These are phyloP conservation scores for Dendroctonus valens DNA, from an alignment of 1,140 invertebrate genomes.

Conservation along the genomic window DNA sequence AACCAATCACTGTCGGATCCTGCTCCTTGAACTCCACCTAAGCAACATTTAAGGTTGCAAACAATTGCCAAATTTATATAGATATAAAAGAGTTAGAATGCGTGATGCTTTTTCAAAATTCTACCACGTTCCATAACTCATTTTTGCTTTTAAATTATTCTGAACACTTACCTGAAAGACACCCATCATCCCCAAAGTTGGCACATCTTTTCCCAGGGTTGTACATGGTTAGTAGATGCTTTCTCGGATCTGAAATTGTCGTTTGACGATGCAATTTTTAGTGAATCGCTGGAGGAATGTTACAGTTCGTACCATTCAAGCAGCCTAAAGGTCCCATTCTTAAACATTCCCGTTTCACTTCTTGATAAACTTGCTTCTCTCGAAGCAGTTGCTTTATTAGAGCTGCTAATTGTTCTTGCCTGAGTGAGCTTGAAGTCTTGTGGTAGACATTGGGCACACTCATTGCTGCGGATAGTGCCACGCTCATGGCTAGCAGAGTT, in stretches of 20 bases:
- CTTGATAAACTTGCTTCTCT: slow-evolving; percentile 5
- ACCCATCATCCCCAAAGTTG: slow-evolving; percentile 28
- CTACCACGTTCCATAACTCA: background rate
- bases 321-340: too few relatives aligned
- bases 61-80: too few relatives aligned
- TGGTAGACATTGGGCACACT: slow-evolving; percentile 7
- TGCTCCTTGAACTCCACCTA: slow-evolving; percentile 24
- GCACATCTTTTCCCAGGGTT: slow-evolving; percentile 30
- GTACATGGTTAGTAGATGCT: background rate
- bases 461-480: slow-evolving; percentile 11
- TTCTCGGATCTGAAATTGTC: background rate
- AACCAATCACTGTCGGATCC: slow-evolving; percentile 25
- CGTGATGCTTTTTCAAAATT: slow-evolving; percentile 6
- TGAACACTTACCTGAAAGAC: slow-evolving; percentile 15
- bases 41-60: too few relatives aligned
- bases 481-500: background rate
- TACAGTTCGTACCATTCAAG: too few relatives aligned
- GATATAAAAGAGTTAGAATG: too few relatives aligned
- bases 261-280: too few relatives aligned
- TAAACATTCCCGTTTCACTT: background rate
- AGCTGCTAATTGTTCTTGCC: slow-evolving; percentile 1
- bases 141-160: background rate
- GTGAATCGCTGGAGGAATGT: too few relatives aligned
- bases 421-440: background rate
- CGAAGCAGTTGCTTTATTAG: background rate